Conservation (phyloP, 2,888 invertebrate species). For the Acleris sparsana region DNA sequence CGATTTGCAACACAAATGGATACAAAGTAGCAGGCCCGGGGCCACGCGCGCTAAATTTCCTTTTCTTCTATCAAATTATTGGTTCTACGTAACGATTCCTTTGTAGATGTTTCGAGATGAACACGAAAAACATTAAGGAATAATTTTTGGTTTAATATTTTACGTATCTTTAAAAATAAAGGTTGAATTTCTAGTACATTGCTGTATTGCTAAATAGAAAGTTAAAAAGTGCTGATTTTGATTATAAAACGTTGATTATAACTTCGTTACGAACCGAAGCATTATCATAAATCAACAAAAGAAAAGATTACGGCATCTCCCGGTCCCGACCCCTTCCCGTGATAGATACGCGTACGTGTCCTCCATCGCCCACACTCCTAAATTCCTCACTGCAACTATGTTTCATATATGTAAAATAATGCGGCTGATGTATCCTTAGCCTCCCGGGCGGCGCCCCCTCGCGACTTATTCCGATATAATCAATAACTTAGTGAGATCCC, state of each 20-base stretch:
- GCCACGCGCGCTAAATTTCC: slow-evolving; percentile 27
- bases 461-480: slow-evolving; percentile 84
- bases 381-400: slow-evolving; percentile 78
- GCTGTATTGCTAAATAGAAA: neutral
- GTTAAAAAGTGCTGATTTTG: neutral
- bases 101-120: neutral
- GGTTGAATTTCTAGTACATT: neutral
- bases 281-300: slow-evolving; percentile 36
- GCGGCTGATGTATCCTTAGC: slow-evolving; percentile 78
- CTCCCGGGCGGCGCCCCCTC: slow-evolving; percentile 64
- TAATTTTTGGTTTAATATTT: neutral
- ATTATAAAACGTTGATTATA: slow-evolving; percentile 23
- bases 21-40: slow-evolving; percentile 32
- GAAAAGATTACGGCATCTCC: slow-evolving; percentile 35
- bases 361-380: slow-evolving; percentile 51
- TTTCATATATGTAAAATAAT: slow-evolving; percentile 83
- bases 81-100: neutral
- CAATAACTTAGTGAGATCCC: slow-evolving; percentile 84
- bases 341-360: slow-evolving; percentile 20
- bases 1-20: slow-evolving; percentile 37
- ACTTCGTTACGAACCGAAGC: slow-evolving; percentile 14
- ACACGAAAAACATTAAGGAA: neutral
- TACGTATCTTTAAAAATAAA: neutral
- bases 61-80: slow-evolving; percentile 26
- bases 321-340: slow-evolving; percentile 29